A percentile compares a stretch with the other conserved stretches of the same genome.
These are phyloP conservation scores for Psix sp. DNA, from an alignment of 1,140 invertebrate species.

Conservation along the genomic window DNA sequence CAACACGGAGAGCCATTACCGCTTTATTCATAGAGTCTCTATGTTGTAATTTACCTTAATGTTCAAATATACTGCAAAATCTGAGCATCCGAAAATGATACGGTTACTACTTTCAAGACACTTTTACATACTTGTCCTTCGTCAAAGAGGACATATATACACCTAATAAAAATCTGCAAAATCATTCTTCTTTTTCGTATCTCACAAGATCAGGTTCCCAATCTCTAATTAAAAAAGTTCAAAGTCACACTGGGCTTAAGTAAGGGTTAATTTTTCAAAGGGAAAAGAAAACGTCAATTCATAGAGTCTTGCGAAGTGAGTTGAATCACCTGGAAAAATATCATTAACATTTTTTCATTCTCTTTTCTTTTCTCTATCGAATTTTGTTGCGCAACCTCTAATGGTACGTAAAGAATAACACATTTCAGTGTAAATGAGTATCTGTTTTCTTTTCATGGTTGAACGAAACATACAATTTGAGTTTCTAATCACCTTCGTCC, in stretches of 20 bases:
- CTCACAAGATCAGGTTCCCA: conserved; percentile 10
- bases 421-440: too few relatives aligned
- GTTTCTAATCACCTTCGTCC: too few relatives aligned
- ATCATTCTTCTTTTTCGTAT: conserved; percentile 19
- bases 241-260: conserved; percentile 9
- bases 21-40: conserved; percentile 31
- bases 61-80: conserved; percentile 16
- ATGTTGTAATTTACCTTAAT: conserved; percentile 35
- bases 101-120: conserved; percentile 30
- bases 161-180: conserved; percentile 29
- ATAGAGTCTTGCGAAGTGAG: conserved; percentile 2
- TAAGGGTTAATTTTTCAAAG: conserved; percentile 18
- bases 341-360: neutral
- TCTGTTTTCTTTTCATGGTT: too few relatives aligned
- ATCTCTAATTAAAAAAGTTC: conserved; percentile 29
- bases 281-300: conserved; percentile 10
- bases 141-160: conserved; percentile 34
- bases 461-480: too few relatives aligned
- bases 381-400: too few relatives aligned
- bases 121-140: conserved; percentile 20
- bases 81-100: conserved; percentile 33
- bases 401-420: too few relatives aligned
- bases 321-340: conserved; percentile 5
- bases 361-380: too few relatives aligned
- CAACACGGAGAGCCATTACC: conserved; percentile 36